Evolutionary conservation across 2,888 invertebrate species (phyloP), one percentile per base, ranked within the genome.

Genomic region (Subacronicta megacephala): DNA sequence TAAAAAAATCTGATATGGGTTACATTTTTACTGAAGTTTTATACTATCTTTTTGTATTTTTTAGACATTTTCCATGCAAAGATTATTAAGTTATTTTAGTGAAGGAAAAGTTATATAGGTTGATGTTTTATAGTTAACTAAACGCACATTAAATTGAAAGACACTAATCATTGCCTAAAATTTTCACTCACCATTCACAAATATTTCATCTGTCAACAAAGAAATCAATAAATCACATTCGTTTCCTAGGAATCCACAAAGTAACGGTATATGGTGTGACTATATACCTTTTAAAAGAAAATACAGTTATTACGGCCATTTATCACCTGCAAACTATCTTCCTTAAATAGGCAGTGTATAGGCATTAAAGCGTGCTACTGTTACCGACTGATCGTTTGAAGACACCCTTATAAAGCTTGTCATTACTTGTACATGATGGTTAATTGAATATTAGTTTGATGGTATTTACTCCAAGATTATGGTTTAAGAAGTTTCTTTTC

Each of bases 271-370:
- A 71, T 38, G 47, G 60, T 43, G 37, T 69, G 49, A 55, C 60
- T 44, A 55, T 63, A 51, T 56, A 56, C 56, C 53, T 64, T 31
- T 61, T 54, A 36, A 57, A 65, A 69, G 74, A 71, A 73, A 73
- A 71, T 65, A 56, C 70, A 61, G 55, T 65, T 69, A 73, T 73
- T 73, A 73, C 12, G 17, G 46, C 44, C 55, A 71, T 71, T 69
- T 69, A 71, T 58, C 57, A 71, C 57, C 50, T 51, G 54, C 42
- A 57, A 49, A 60, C 70, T 60, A 69, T 71, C 31, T 37, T n/a
- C 74, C 70, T 44, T 73, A 69, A 73, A 71, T 51, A 69, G 71
- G 17, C 46, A 58, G 42, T 17, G 69, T 55, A 73, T 73, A 57
- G 55, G 55, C 46, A 60, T 33, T 29, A 36, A 35, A 44, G 46